These are phyloP conservation scores for Pegoplata infirma DNA, from an alignment of 2,888 invertebrate species.

Conservation along the genomic window DNA sequence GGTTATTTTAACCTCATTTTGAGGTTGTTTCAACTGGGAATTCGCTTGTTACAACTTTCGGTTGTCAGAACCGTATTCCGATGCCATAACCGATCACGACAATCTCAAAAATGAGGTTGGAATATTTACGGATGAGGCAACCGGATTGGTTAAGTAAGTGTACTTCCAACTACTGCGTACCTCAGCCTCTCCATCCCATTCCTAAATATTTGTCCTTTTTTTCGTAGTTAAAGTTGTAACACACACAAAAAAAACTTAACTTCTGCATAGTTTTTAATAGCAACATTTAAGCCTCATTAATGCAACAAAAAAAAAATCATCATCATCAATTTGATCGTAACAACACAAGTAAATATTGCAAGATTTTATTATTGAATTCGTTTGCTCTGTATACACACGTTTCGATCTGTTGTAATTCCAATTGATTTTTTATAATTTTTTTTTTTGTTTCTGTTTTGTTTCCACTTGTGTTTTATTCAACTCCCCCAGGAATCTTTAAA, in stretches of 20 bases:
- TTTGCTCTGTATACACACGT: constrained; percentile 55
- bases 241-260: constrained; percentile 54
- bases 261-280: constrained; percentile 62
- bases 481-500: constrained; percentile 63
- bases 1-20: too few species aligned
- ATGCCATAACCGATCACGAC: too few species aligned
- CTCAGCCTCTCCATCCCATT: constrained; percentile 7
- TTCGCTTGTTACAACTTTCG: too few species aligned
- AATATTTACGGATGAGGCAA: too few species aligned
- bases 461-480: constrained; percentile 58
- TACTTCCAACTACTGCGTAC: constrained; percentile 15
- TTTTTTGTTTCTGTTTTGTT: constrained; percentile 4
- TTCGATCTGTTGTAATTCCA: constrained; percentile 35
- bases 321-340: constrained; percentile 35
- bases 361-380: constrained; percentile 43
- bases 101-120: too few species aligned
- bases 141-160: too few species aligned
- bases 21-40: too few species aligned
- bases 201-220: constrained; percentile 14
- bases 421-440: constrained; percentile 35
- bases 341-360: constrained; percentile 29
- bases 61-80: too few species aligned
- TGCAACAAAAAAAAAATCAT: constrained; percentile 61
- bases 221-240: constrained; percentile 19
- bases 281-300: constrained; percentile 65